These are phyloP conservation scores for Drosophila kambysellisi DNA, from an alignment of 2,888 invertebrate species.

Conservation along the genomic window DNA sequence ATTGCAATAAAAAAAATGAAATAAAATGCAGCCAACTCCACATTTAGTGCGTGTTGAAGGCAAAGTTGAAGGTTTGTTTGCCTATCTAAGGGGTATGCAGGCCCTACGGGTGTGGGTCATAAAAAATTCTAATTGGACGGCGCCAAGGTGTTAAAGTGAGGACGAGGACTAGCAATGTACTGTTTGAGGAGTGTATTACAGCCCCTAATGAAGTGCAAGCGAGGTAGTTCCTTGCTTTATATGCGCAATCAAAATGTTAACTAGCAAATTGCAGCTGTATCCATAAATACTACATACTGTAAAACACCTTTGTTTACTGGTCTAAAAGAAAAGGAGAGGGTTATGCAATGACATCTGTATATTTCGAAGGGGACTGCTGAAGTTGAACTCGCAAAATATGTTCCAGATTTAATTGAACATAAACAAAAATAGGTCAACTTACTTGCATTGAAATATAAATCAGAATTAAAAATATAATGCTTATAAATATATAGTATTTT, in stretches of 20 bases:
- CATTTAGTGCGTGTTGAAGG: slow-evolving; percentile 49
- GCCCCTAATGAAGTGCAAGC: slow-evolving; percentile 52
- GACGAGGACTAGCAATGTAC: background rate
- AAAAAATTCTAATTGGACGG: slow-evolving; percentile 64
- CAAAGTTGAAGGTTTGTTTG: slow-evolving; percentile 34
- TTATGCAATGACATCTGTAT: background rate
- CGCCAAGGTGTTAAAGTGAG: slow-evolving; percentile 55
- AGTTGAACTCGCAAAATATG: background rate
- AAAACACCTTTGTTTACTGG: background rate
- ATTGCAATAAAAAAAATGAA: slow-evolving; percentile 56
- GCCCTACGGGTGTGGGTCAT: slow-evolving; percentile 26
- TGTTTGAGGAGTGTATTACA: slow-evolving; percentile 15
- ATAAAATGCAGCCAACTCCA: slow-evolving; percentile 19
- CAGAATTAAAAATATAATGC: too few species aligned
- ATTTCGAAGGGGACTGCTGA: background rate
- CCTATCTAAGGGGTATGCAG: slow-evolving; percentile 31
- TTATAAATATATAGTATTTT: background rate
- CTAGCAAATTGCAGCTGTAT: slow-evolving; percentile 42
- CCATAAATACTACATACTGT: slow-evolving; percentile 38
- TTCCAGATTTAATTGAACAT: background rate
- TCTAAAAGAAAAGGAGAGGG: background rate
- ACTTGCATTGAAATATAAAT: too few species aligned
- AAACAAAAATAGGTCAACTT: too few species aligned
- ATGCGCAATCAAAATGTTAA: slow-evolving; percentile 49
- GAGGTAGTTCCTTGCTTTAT: slow-evolving; percentile 36